Evolutionary conservation across 2,113 vertebrate genomes (phyloP).

Genomic region (Todiramphus saurophagus): DNA sequence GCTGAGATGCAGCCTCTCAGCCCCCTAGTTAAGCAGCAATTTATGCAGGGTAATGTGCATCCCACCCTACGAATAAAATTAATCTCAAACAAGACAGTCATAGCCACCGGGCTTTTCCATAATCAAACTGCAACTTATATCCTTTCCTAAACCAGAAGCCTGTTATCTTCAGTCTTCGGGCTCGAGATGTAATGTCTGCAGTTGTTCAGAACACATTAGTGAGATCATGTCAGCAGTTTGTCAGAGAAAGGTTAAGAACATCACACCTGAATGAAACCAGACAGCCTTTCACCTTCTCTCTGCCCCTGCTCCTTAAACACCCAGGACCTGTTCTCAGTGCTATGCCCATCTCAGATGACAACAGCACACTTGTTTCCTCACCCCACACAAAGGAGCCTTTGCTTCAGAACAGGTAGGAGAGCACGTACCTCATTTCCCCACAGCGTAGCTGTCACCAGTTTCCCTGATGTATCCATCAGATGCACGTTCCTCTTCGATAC

Average conservation of each 20-base stretch:
- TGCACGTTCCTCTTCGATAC: slow-evolving; percentile 89
- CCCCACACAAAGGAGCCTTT: not conserved
- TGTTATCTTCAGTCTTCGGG: not conserved
- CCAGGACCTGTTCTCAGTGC: not conserved
- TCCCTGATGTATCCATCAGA: slow-evolving; percentile 91
- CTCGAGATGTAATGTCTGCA: slow-evolving; percentile 24
- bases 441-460: slow-evolving; percentile 86
- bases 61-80: not conserved
- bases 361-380: not conserved
- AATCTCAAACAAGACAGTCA: not conserved
- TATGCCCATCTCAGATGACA: slow-evolving; percentile 13
- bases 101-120: not conserved
- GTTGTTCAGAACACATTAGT: slow-evolving; percentile 59
- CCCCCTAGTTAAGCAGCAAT: not conserved
- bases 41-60: not conserved
- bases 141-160: not conserved
- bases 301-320: not conserved
- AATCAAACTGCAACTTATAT: not conserved
- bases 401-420: not conserved
- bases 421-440: slow-evolving; percentile 92
- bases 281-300: slow-evolving; percentile 46
- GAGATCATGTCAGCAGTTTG: slow-evolving; percentile 60
- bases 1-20: not conserved
- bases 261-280: slow-evolving; percentile 59
- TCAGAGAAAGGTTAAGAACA: slow-evolving; percentile 51